Evolutionary conservation across 2,888 invertebrate genomes (phyloP).

Genomic region (Cheiracanthium punctorium): DNA sequence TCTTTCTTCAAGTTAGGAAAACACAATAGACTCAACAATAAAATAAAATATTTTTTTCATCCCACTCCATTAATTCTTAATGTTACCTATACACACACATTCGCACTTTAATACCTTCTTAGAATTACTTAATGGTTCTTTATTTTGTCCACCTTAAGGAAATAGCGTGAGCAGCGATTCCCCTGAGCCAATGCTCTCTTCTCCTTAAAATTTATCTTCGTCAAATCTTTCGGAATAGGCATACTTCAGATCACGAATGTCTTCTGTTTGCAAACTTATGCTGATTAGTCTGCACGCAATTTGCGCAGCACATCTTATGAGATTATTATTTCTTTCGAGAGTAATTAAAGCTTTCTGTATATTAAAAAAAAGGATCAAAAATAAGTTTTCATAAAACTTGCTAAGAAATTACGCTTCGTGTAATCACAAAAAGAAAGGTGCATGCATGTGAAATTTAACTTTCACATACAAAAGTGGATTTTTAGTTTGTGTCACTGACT

Average conservation of each 20-base stretch:
- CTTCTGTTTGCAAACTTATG: constrained; percentile 40
- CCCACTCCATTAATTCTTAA: constrained; percentile 58
- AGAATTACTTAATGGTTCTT: constrained; percentile 58
- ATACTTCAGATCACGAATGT: constrained; percentile 55
- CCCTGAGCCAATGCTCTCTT: constrained; percentile 30
- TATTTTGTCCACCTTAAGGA: constrained; percentile 45
- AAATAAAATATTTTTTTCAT: constrained; percentile 37
- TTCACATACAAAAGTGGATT: no score
- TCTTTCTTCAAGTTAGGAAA: not conserved
- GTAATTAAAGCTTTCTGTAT: constrained; percentile 37
- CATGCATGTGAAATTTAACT: no score
- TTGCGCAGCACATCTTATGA: constrained; percentile 29
- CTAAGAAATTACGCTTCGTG: no score
- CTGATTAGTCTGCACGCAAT: constrained; percentile 61
- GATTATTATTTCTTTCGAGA: constrained; percentile 29
- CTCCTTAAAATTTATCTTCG: constrained; percentile 63
- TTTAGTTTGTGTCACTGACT: no score
- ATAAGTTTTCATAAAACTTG: no score
- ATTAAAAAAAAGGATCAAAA: no score
- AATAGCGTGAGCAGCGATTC: constrained; percentile 56
- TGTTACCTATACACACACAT: constrained; percentile 41
- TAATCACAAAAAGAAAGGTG: no score
- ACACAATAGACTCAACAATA: constrained; percentile 40
- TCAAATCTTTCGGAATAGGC: constrained; percentile 54
- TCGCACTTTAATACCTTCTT: constrained; percentile 60